phyloP scores from a whole-genome alignment of 2,797 vertebrate genomes.

The Sebastiscus tertius region DNA sequence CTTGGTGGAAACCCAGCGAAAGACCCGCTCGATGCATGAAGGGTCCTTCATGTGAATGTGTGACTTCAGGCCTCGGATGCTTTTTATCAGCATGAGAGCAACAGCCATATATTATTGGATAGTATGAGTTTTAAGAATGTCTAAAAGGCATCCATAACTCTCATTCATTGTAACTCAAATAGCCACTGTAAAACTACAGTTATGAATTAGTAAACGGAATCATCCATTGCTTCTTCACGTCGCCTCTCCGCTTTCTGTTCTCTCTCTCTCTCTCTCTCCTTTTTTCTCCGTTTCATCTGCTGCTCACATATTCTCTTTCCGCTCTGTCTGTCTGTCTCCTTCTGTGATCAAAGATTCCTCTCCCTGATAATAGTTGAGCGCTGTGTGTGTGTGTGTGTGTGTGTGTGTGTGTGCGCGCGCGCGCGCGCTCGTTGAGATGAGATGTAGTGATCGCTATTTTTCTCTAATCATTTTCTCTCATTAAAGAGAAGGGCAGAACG shows the following conservation, averaged over 20 bases:
- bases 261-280: conserved; percentile 16
- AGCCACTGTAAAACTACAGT: conserved; percentile 27
- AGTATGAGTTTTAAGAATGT: conserved; percentile 3
- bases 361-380: conserved; percentile 59
- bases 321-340: conserved; percentile 46
- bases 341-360: conserved; percentile 72
- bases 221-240: conserved; percentile 32
- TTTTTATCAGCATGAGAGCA: neutral
- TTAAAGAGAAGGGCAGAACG: conserved; percentile 42
- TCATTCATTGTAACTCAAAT: conserved; percentile 21
- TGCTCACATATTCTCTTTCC: conserved; percentile 65
- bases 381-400: neutral
- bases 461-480: conserved; percentile 64
- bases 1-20: neutral
- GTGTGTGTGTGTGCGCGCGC: neutral
- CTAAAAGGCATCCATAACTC: conserved; percentile 10
- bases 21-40: neutral
- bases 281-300: conserved; percentile 52
- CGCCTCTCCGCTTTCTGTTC: conserved; percentile 23
- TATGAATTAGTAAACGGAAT: conserved; percentile 57
- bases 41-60: neutral
- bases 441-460: conserved; percentile 21
- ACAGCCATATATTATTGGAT: conserved; percentile 1
- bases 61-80: neutral
- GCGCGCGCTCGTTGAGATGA: neutral